These are phyloP conservation scores for Anseranas semipalmata DNA, from an alignment of 2,113 vertebrate genomes.

Conservation along the genomic window DNA sequence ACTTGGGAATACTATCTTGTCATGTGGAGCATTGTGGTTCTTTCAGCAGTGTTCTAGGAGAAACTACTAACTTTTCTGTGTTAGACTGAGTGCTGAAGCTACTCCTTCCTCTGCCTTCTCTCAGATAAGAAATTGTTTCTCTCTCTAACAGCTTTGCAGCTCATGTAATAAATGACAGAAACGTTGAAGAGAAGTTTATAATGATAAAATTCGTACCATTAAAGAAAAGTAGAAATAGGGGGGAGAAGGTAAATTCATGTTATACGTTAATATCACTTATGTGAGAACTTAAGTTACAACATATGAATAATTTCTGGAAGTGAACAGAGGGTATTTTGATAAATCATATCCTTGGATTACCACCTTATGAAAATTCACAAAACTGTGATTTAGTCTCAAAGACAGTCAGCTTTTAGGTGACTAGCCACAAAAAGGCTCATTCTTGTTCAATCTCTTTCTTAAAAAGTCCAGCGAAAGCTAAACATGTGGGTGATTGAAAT, in stretches of 20 bases:
- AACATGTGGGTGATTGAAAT: not conserved
- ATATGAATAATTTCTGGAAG: not conserved
- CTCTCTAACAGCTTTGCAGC: not conserved
- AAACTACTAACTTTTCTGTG: not conserved
- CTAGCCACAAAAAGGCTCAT: not conserved
- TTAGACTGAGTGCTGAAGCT: not conserved
- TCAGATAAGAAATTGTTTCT: not conserved
- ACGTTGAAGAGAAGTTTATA: not conserved
- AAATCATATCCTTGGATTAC: not conserved
- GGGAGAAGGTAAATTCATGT: not conserved
- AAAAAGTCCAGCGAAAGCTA: not conserved
- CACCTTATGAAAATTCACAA: not conserved
- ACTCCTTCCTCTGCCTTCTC: not conserved
- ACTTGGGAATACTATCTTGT: not conserved
- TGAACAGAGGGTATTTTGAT: not conserved
- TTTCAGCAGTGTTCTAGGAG: not conserved
- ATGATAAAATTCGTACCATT: not conserved
- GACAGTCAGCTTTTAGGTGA: not conserved
- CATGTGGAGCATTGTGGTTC: not conserved
- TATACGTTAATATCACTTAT: not conserved
- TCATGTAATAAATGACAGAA: not conserved
- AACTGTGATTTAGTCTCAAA: not conserved
- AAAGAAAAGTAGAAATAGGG: not conserved
- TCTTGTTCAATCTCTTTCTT: not conserved
- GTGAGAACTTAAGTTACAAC: not conserved